Percentiles rank a stretch among this genome's conserved stretches.
These are phyloP conservation scores for Pipa parva DNA, from an alignment of 2,113 vertebrate genomes.

Conservation along the genomic window DNA sequence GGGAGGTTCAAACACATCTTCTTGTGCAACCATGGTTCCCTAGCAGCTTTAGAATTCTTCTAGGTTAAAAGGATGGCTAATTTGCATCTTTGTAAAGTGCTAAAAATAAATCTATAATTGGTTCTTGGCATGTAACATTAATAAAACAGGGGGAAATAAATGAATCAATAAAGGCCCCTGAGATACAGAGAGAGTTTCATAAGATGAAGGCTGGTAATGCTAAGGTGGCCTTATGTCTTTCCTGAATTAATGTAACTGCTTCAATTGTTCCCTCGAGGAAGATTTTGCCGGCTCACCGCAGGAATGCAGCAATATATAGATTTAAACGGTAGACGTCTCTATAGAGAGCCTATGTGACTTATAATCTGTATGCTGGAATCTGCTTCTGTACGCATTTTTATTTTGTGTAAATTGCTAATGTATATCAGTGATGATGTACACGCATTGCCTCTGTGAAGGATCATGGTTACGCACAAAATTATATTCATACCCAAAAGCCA, in stretches of 20 bases:
- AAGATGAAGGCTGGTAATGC: background rate
- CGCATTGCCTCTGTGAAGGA: too few relatives aligned
- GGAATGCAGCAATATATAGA: background rate
- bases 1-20: too few relatives aligned
- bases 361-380: background rate
- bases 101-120: conserved; percentile 13
- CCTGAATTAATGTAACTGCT: background rate
- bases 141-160: conserved; percentile 17
- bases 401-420: too few relatives aligned
- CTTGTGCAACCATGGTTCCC: too few relatives aligned
- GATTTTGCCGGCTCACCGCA: background rate
- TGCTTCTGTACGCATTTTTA: too few relatives aligned
- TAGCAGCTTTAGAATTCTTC: background rate
- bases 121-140: conserved; percentile 2
- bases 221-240: background rate
- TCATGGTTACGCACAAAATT: too few relatives aligned
- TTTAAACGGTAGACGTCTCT: background rate
- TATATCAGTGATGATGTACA: too few relatives aligned
- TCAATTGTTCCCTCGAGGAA: background rate
- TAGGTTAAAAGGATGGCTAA: background rate
- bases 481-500: too few relatives aligned
- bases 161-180: conserved; percentile 20
- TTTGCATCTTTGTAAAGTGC: background rate
- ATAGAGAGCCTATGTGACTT: background rate
- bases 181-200: conserved; percentile 8